Evolutionary conservation across 1,140 invertebrate species (phyloP).

Genomic region (Gryllus bimaculatus): DNA sequence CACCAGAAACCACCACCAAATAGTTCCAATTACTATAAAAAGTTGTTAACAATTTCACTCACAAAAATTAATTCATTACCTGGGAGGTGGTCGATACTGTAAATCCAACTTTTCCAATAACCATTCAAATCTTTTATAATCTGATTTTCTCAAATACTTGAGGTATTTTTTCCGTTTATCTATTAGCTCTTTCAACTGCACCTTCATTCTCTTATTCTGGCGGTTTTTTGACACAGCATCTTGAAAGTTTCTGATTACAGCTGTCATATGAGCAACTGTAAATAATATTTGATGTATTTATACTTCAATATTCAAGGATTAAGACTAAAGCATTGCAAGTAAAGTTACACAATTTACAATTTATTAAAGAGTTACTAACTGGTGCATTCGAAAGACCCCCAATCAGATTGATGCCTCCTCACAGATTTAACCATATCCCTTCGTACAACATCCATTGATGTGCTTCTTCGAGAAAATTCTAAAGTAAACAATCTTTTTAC

Average conservation of each 20-base stretch:
- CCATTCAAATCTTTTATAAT: slow-evolving; percentile 81
- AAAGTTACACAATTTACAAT: background rate
- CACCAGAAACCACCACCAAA: background rate
- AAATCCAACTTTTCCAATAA: slow-evolving; percentile 70
- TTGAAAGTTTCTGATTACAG: slow-evolving; percentile 44
- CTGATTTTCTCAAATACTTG: slow-evolving; percentile 53
- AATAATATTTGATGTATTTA: slow-evolving; percentile 22
- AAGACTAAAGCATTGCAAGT: background rate
- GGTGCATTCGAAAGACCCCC: slow-evolving; percentile 43
- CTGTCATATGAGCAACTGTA: slow-evolving; percentile 46
- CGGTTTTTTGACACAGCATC: slow-evolving; percentile 38
- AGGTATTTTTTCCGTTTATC: slow-evolving; percentile 64
- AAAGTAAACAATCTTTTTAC: slow-evolving; percentile 48
- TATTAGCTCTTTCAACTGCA: slow-evolving; percentile 57
- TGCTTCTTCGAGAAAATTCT: slow-evolving; percentile 37
- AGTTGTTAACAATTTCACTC: background rate
- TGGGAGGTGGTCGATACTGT: slow-evolving; percentile 55
- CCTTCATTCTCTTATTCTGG: slow-evolving; percentile 42
- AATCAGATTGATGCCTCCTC: slow-evolving; percentile 44
- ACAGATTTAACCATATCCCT: slow-evolving; percentile 41
- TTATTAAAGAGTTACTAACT: slow-evolving; percentile 34
- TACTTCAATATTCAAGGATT: background rate
- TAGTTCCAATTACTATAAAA: background rate
- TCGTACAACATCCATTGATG: slow-evolving; percentile 32
- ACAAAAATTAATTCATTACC: slow-evolving; percentile 33